Conservation (phyloP, 2,113 vertebrate species). For the Junco hyemalis region DNA sequence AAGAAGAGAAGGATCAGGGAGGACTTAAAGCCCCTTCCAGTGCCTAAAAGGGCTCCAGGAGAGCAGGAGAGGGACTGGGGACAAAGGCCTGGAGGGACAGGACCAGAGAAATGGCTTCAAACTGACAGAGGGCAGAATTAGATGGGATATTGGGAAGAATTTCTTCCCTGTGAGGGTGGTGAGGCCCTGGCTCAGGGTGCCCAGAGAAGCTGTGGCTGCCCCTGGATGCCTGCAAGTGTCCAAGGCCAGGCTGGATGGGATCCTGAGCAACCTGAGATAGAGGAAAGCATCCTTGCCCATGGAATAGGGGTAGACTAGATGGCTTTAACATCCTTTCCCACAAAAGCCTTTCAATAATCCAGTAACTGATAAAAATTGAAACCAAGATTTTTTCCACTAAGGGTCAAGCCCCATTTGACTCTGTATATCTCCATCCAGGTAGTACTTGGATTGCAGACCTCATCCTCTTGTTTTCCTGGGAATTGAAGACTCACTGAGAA, state of each 20-base stretch:
- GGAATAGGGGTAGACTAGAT: too few relatives aligned
- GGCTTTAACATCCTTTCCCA: background rate
- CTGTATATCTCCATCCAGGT: fast-evolving
- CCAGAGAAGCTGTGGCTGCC: background rate
- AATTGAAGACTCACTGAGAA: background rate
- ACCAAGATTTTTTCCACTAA: background rate
- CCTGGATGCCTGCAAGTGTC: background rate
- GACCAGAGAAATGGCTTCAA: background rate
- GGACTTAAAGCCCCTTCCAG: background rate
- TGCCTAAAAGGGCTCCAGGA: background rate
- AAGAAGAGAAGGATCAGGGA: background rate
- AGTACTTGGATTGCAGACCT: background rate
- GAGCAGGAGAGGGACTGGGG: background rate
- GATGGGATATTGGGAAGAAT: background rate
- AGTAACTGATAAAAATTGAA: background rate
- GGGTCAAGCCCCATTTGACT: background rate
- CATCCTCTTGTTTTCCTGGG: background rate
- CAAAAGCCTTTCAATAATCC: background rate
- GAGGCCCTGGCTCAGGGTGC: fast-evolving
- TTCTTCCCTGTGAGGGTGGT: background rate
- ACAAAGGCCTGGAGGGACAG: fast-evolving
- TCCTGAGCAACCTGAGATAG: fast-evolving
- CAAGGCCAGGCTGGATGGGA: background rate
- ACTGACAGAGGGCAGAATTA: fast-evolving
- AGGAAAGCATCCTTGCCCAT: background rate